These are phyloP conservation scores for Polydrusus tereticollis DNA, from an alignment of 2,888 invertebrate genomes.

Conservation along the genomic window DNA sequence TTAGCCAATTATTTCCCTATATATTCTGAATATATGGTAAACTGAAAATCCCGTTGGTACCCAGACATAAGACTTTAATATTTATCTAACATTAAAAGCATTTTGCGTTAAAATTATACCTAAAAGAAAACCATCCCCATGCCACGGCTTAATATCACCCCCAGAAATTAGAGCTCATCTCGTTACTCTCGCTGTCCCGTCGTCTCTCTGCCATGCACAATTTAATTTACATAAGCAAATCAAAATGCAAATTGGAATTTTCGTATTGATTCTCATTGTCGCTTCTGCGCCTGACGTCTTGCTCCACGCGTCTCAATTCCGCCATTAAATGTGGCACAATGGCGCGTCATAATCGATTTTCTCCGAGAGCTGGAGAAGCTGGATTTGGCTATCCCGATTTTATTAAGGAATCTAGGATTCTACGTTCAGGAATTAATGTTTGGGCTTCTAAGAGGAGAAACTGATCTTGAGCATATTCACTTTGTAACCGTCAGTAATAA, in stretches of 20 bases:
- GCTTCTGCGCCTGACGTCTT: slow-evolving; percentile 28
- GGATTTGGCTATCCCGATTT: background rate
- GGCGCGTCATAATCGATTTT: slow-evolving; percentile 45
- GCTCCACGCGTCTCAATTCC: slow-evolving; percentile 23
- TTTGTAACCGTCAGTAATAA: too few relatives aligned
- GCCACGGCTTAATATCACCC: slow-evolving; percentile 2
- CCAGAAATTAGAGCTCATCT: slow-evolving; percentile 22
- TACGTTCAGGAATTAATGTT: background rate
- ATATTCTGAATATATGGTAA: too few relatives aligned
- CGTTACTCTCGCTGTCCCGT: slow-evolving; percentile 30
- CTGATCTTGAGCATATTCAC: too few relatives aligned
- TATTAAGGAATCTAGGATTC: background rate
- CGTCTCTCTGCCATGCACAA: slow-evolving; percentile 35
- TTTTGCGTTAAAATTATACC: background rate
- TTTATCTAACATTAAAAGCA: too few relatives aligned
- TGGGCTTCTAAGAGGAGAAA: too few relatives aligned
- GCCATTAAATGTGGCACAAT: slow-evolving; percentile 40
- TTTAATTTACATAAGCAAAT: slow-evolving; percentile 51
- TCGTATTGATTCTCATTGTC: slow-evolving; percentile 38
- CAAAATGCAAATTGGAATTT: slow-evolving; percentile 50
- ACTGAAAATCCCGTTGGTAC: too few relatives aligned
- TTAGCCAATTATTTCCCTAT: too few relatives aligned
- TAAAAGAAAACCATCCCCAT: slow-evolving; percentile 14
- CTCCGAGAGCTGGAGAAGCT: slow-evolving; percentile 16
- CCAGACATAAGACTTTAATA: too few relatives aligned